Evolutionary conservation across 2,888 invertebrate species (phyloP).

Genomic region (Plebejus argus): DNA sequence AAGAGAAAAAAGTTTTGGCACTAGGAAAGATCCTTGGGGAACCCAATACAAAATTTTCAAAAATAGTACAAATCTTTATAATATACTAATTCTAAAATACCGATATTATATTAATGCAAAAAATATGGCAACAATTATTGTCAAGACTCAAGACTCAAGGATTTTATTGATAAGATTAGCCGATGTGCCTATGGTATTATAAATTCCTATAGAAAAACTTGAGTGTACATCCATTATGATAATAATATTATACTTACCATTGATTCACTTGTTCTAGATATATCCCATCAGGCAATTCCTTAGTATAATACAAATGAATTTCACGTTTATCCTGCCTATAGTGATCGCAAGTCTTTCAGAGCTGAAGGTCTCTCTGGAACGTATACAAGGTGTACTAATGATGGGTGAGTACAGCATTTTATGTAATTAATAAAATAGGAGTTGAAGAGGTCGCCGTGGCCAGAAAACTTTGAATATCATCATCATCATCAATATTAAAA

Average conservation of each 20-base stretch:
- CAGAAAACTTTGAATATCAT: no score
- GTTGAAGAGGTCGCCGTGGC: not conserved
- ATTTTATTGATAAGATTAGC: slow-evolving; percentile 2
- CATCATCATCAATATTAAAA: no score
- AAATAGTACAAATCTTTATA: not conserved
- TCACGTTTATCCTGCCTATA: slow-evolving; percentile 79
- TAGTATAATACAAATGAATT: slow-evolving; percentile 77
- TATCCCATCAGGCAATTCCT: slow-evolving; percentile 82
- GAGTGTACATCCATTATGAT: not conserved
- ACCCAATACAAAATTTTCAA: not conserved
- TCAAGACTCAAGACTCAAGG: slow-evolving; percentile 17
- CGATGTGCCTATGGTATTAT: not conserved
- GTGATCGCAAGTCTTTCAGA: slow-evolving; percentile 81
- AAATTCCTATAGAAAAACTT: not conserved
- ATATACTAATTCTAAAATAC: not conserved
- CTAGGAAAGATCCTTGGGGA: not conserved
- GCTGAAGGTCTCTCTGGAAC: slow-evolving; percentile 78
- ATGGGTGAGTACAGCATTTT: slow-evolving; percentile 59
- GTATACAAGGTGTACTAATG: slow-evolving; percentile 79
- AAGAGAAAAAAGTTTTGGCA: not conserved
- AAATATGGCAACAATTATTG: not conserved
- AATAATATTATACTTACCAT: not conserved
- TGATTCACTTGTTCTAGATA: slow-evolving; percentile 61
- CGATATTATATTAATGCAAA: not conserved
- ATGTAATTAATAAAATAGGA: not conserved